A percentile compares a stretch with the other conserved stretches of the same genome.
Evolutionary conservation across 2,888 invertebrate genomes (phyloP).

Genomic region (Taenaris catops): DNA sequence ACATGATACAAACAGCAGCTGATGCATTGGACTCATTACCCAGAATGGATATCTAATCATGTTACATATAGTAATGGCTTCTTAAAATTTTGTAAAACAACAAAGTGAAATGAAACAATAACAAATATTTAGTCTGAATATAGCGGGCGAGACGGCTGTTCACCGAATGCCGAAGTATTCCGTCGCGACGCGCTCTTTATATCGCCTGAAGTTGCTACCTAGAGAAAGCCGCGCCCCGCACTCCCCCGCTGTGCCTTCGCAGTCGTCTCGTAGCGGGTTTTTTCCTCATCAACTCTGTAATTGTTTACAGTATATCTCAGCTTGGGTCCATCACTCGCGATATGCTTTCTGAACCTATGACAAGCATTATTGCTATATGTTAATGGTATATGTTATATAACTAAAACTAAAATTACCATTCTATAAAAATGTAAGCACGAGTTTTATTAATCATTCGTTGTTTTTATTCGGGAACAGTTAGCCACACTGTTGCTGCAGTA

Average conservation of each 20-base stretch:
- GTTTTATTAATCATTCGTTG: too few species aligned
- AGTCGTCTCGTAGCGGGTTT: constrained; percentile 67
- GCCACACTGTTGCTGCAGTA: too few species aligned
- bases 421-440: too few species aligned
- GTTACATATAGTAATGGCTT: constrained; percentile 57
- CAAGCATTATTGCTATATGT: too few species aligned
- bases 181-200: constrained; percentile 74
- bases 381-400: too few species aligned
- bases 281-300: constrained; percentile 76
- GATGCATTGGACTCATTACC: constrained; percentile 65
- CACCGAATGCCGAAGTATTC: constrained; percentile 77
- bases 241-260: constrained; percentile 51
- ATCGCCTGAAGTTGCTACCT: constrained; percentile 52
- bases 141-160: constrained; percentile 76
- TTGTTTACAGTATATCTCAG: constrained; percentile 50
- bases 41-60: constrained; percentile 59
- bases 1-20: constrained; percentile 58
- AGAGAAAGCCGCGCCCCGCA: constrained; percentile 76
- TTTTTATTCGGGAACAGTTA: too few species aligned
- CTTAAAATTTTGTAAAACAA: constrained; percentile 29
- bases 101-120: constrained; percentile 26
- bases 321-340: constrained; percentile 65
- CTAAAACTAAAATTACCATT: too few species aligned
- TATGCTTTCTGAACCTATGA: constrained; percentile 48
- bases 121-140: constrained; percentile 44